Conservation (phyloP, 2,888 invertebrate species). For the Drosophila robusta region DNA sequence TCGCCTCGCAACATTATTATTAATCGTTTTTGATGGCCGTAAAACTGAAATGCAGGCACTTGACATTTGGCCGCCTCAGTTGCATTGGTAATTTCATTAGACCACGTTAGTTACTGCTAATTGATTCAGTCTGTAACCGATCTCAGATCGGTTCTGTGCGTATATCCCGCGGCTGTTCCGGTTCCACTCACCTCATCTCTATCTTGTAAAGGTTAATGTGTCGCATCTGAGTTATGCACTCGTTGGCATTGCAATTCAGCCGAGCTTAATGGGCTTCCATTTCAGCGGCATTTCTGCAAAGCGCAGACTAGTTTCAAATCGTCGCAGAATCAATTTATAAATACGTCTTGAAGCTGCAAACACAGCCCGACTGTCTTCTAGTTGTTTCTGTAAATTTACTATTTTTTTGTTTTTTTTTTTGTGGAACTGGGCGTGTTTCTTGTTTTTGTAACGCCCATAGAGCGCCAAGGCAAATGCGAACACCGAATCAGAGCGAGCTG, state of each 20-base stretch:
- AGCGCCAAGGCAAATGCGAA: constrained; percentile 78
- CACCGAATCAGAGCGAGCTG: constrained; percentile 8
- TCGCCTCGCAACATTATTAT: constrained; percentile 26
- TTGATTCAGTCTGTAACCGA: constrained; percentile 47
- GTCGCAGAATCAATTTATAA: constrained; percentile 51
- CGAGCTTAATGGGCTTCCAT: constrained; percentile 61
- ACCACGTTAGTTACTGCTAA: constrained; percentile 48
- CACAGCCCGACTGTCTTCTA: constrained; percentile 6
- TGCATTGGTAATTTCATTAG: constrained; percentile 52
- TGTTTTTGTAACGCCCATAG: constrained; percentile 42
- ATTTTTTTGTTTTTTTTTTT: background rate
- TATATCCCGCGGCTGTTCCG: constrained; percentile 53
- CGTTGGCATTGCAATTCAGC: constrained; percentile 61
- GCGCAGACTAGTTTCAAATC: constrained; percentile 32
- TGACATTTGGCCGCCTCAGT: constrained; percentile 48
- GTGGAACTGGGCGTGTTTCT: constrained; percentile 62
- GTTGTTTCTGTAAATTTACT: background rate
- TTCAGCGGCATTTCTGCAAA: constrained; percentile 10
- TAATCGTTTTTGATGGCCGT: constrained; percentile 29
- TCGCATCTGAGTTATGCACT: constrained; percentile 70
- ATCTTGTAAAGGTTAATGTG: constrained; percentile 69
- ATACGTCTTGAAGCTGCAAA: constrained; percentile 21
- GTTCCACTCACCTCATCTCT: constrained; percentile 29
- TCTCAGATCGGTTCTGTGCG: constrained; percentile 43
- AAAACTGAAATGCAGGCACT: constrained; percentile 37